Evolutionary conservation across 2,888 invertebrate species (phyloP).

Genomic region (Lamellibrachia columna): DNA sequence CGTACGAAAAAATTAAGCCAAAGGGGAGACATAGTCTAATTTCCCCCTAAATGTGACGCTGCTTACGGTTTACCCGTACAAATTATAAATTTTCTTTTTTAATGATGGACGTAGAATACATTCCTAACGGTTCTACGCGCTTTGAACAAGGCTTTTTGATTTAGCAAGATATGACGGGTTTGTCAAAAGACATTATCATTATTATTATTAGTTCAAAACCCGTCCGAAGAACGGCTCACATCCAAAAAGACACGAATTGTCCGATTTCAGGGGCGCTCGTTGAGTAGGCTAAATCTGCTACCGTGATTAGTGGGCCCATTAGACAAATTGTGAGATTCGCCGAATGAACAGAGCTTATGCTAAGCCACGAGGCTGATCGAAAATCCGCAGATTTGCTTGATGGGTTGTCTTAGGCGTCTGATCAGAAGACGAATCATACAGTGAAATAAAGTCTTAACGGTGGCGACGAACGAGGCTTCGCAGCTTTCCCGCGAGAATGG

Average conservation of each 20-base stretch:
- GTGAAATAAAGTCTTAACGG: not conserved
- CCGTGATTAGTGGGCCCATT: not conserved
- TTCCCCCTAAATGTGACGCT: too few relatives aligned
- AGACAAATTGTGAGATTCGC: not conserved
- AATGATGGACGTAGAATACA: too few relatives aligned
- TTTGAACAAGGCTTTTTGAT: too few relatives aligned
- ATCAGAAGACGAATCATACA: not conserved
- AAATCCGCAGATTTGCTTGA: not conserved
- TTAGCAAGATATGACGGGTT: too few relatives aligned
- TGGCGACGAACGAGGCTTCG: not conserved
- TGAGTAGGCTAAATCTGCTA: not conserved
- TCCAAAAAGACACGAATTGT: not conserved
- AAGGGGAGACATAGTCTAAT: too few relatives aligned
- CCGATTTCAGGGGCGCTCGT: not conserved
- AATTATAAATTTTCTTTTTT: too few relatives aligned
- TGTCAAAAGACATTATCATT: too few relatives aligned
- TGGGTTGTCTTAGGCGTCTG: not conserved
- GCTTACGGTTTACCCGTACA: not conserved
- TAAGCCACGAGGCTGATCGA: not conserved
- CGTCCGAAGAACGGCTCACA: too few relatives aligned
- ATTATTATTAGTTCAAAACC: too few relatives aligned
- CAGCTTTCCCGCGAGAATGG: not conserved
- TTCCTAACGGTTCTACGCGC: too few relatives aligned
- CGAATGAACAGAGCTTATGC: not conserved
- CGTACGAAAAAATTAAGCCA: too few relatives aligned